These are phyloP conservation scores for Anguilla obscura DNA, from an alignment of 2,797 vertebrate genomes.

Conservation along the genomic window DNA sequence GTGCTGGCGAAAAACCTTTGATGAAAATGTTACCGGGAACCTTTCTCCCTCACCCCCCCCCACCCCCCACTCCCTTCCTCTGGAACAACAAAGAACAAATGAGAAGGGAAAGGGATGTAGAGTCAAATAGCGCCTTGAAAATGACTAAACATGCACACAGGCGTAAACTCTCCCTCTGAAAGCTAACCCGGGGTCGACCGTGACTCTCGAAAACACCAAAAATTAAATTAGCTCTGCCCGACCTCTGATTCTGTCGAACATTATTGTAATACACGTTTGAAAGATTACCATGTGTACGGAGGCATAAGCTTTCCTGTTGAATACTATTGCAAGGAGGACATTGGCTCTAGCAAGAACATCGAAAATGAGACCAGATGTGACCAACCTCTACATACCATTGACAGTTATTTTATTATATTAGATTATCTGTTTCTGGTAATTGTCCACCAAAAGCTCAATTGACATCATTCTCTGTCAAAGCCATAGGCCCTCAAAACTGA, in stretches of 20 bases:
- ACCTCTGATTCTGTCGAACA: background rate
- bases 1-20: constrained; percentile 77
- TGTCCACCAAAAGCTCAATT: background rate
- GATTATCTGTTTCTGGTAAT: background rate
- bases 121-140: constrained; percentile 76
- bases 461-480: background rate
- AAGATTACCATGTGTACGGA: background rate
- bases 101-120: constrained; percentile 72
- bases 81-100: constrained; percentile 69
- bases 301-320: background rate
- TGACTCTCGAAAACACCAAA: background rate
- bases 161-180: background rate
- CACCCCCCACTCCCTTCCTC: constrained; percentile 30
- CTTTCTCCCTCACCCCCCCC: background rate
- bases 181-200: background rate
- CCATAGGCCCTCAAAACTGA: background rate
- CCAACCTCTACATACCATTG: background rate
- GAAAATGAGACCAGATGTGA: background rate
- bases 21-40: constrained; percentile 78
- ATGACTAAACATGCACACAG: constrained; percentile 62
- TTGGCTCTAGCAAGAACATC: background rate
- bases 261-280: background rate
- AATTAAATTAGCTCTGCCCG: background rate
- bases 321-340: background rate
- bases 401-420: background rate